phyloP scores from a whole-genome alignment of 1,140 invertebrate species.

The Cryptotermes secundus region DNA sequence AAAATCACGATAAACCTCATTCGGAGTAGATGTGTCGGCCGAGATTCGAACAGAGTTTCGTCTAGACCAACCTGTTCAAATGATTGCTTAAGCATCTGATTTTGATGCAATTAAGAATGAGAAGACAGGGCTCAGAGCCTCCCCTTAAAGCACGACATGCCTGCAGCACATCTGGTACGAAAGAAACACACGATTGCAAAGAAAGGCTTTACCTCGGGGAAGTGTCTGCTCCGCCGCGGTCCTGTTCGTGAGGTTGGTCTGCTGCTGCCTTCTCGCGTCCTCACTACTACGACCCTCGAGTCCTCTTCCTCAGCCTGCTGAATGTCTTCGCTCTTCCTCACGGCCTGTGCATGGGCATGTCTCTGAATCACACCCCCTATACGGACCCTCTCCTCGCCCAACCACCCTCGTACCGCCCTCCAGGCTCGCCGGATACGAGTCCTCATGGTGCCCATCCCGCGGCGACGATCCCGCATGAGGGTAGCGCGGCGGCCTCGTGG shows the following conservation, averaged over 20 bases:
- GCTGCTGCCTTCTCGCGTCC: constrained; percentile 25
- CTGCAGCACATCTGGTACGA: too few species aligned
- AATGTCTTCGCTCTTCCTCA: constrained; percentile 39
- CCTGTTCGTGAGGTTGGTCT: constrained; percentile 1
- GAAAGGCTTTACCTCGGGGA: background rate
- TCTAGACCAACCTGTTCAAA: too few species aligned
- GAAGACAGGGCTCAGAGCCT: too few species aligned
- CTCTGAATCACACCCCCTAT: constrained; percentile 52
- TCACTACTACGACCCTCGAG: constrained; percentile 29
- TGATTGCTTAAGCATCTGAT: too few species aligned
- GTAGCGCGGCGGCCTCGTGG: constrained; percentile 37
- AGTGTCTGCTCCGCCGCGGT: background rate
- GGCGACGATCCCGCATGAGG: constrained; percentile 36
- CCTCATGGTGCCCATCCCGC: constrained; percentile 36
- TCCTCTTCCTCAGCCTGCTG: constrained; percentile 48
- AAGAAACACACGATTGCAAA: too few species aligned
- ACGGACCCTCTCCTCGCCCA: constrained; percentile 51
- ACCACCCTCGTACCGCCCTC: constrained; percentile 54
- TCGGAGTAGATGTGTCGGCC: too few species aligned
- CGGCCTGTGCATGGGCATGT: constrained; percentile 51
- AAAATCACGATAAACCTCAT: too few species aligned
- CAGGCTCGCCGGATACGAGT: constrained; percentile 53
- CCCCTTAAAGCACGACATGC: too few species aligned
- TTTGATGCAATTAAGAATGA: too few species aligned
- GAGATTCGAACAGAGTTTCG: too few species aligned